Evolutionary conservation across 2,888 invertebrate species (phyloP).

Genomic region (Harmothoe impar): DNA sequence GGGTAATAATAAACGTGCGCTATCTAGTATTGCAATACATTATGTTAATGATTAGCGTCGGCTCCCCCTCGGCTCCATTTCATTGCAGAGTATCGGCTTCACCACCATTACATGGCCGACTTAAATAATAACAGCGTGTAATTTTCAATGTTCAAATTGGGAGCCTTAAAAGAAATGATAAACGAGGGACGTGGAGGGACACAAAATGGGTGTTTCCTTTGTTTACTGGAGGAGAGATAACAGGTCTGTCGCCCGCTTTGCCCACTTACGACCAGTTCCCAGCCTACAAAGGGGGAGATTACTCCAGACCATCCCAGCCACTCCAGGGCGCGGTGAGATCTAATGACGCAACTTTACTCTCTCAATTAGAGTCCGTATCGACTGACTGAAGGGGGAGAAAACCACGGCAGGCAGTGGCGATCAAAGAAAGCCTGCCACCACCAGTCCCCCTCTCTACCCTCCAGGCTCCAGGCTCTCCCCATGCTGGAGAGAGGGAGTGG

Average conservation of each 20-base stretch:
- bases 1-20: no score
- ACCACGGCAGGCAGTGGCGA: neutral
- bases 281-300: neutral
- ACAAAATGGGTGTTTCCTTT: constrained; percentile 32
- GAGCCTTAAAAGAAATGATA: neutral
- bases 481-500: neutral
- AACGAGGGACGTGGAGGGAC: neutral
- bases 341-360: constrained; percentile 35
- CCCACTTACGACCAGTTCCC: neutral
- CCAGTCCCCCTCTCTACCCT: neutral
- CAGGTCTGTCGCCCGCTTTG: neutral
- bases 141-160: constrained; percentile 14
- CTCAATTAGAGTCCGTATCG: constrained; percentile 31
- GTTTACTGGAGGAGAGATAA: constrained; percentile 4
- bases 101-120: neutral
- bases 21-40: no score
- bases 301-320: neutral
- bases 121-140: neutral
- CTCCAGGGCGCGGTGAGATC: neutral
- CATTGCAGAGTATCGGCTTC: neutral
- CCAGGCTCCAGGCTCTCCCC: neutral
- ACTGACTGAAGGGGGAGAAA: constrained; percentile 9
- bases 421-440: neutral
- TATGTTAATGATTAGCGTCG: no score
- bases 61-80: neutral